Percentiles rank a stretch among this genome's conserved stretches.
Evolutionary conservation across 2,113 vertebrate genomes (phyloP).

Genomic region (Syrmaticus mikado): DNA sequence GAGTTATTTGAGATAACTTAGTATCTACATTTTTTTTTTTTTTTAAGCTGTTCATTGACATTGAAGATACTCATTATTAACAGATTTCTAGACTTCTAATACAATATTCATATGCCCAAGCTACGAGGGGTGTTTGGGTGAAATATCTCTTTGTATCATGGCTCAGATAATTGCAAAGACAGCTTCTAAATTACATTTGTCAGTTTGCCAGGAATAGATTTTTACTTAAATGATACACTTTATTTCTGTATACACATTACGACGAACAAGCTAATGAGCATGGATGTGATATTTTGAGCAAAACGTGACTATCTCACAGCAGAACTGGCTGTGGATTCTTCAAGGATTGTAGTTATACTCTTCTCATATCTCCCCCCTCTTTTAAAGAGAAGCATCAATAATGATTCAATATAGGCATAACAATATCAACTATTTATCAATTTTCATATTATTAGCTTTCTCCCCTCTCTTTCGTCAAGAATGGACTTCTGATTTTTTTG

Average conservation of each 20-base stretch:
- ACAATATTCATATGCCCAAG: not conserved
- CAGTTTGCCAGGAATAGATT: constrained; percentile 35
- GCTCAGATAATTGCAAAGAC: constrained; percentile 21
- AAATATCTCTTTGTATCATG: constrained; percentile 20
- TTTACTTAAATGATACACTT: constrained; percentile 47
- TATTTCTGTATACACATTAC: constrained; percentile 6
- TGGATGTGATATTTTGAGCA: constrained; percentile 27
- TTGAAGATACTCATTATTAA: not conserved
- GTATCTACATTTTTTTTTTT: not conserved
- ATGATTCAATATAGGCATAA: not conserved
- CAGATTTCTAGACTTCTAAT: not conserved
- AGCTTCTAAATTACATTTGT: constrained; percentile 32
- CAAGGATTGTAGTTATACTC: not conserved
- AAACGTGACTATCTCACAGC: not conserved
- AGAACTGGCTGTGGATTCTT: not conserved
- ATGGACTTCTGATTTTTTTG: not conserved
- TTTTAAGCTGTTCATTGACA: not conserved
- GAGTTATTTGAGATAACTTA: not conserved
- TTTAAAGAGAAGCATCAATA: constrained; percentile 8
- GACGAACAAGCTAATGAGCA: not conserved
- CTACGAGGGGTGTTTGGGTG: not conserved
- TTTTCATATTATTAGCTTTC: constrained; percentile 17
- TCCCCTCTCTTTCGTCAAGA: not conserved
- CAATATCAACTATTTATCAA: not conserved
- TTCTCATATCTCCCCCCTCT: not conserved